Evolutionary conservation across 2,797 vertebrate genomes (phyloP), one percentile per base, ranked within the genome.

Genomic region (Acridotheres tristis): DNA sequence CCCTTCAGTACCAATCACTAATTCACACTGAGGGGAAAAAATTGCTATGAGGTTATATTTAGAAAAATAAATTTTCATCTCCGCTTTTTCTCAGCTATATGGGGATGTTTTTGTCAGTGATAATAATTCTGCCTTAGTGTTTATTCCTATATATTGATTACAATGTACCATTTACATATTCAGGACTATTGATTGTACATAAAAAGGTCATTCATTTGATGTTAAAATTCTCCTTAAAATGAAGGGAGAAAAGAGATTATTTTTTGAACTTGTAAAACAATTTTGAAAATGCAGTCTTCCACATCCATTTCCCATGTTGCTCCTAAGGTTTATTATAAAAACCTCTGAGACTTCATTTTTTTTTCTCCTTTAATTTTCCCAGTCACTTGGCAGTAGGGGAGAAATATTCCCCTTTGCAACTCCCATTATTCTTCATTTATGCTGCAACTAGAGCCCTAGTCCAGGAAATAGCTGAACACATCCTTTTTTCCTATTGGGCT

Each of bases 351-450:
- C 36, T 88, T 30, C 9, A 2, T 51, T 78, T 87, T 84, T 73
- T 76, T 88, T 76, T 25, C 14, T 57, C 13, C 34, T 78, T 82
- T 63, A 74, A 67, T 95, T 87, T 90, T 87, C 22, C 27, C n/a
- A 50, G 45, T 67, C 48, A 82, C 15, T 89, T 57, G 73, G 25
- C 27, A 63, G 29, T 27, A 85, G 59, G 16, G 26, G 29, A 93
- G 57, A 90, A 95, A 78, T 84, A 86, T 43, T 93, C 12, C 30
- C 59, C 48, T 80, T 89, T 88, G 78, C 45, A 88, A 30, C 26
- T 88, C 53, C 36, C 84, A 84, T 94, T 93, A 82, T 69, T 95
- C 61, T 94, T 96, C 50, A 75, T 85, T 54, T 92, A 40, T 69
- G 9, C 20, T 7, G 16, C 55, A 68, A 45, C 78, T 66, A 84